Evolutionary conservation across 2,113 vertebrate species (phyloP).

Genomic region (Lophura nycthemera): DNA sequence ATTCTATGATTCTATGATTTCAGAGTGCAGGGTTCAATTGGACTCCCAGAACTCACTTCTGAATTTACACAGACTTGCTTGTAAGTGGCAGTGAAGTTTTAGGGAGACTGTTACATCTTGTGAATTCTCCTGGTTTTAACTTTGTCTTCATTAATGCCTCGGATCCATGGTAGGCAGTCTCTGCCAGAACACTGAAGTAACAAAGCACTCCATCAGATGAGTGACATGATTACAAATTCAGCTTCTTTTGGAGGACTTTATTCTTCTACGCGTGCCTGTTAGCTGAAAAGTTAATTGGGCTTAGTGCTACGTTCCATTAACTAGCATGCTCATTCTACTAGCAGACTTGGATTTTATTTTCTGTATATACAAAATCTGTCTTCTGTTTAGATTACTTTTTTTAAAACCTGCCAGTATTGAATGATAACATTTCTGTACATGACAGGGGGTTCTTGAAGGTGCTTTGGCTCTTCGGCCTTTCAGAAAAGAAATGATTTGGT

Average conservation of each 20-base stretch:
- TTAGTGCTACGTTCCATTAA: background rate
- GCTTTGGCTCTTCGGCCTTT: background rate
- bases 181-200: background rate
- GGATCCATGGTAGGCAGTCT: background rate
- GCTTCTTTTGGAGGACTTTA: background rate
- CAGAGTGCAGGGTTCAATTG: fast-evolving
- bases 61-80: background rate
- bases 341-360: background rate
- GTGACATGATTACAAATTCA: background rate
- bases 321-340: background rate
- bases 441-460: background rate
- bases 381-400: background rate
- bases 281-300: background rate
- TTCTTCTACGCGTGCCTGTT: background rate
- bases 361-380: background rate
- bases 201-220: background rate
- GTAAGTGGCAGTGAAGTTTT: background rate
- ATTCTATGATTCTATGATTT: background rate
- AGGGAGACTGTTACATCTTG: background rate
- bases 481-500: background rate
- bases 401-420: background rate
- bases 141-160: background rate
- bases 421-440: background rate
- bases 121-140: background rate
- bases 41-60: background rate